Evolutionary conservation across 2,113 vertebrate species (phyloP).

Genomic region (Psilopsiagon aymara): DNA sequence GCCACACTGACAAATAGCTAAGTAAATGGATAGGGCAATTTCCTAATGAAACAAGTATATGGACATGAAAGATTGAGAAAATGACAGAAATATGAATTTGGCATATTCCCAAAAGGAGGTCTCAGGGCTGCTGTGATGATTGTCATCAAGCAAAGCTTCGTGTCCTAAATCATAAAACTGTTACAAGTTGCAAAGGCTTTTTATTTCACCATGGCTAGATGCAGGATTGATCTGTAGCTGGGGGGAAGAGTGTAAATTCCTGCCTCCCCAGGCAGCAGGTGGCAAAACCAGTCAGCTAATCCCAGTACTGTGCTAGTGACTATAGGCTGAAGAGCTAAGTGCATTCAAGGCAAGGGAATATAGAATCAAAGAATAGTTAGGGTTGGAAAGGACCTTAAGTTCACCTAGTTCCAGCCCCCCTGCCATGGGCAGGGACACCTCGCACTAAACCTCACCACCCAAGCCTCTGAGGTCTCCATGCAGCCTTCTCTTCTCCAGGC

Average conservation of each 20-base stretch:
- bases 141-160: not conserved
- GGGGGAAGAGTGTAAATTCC: not conserved
- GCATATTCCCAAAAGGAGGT: not conserved
- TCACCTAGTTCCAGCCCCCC: too few relatives aligned
- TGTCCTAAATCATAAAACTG: not conserved
- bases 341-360: not conserved
- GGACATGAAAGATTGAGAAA: not conserved
- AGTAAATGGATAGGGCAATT: not conserved
- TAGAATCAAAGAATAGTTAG: too few relatives aligned
- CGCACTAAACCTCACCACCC: too few relatives aligned
- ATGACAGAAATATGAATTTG: constrained; percentile 34
- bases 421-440: too few relatives aligned
- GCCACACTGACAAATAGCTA: constrained; percentile 26
- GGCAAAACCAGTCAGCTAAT: not conserved
- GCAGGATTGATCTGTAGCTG: not conserved
- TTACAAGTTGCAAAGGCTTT: not conserved
- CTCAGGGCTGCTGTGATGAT: not conserved
- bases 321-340: not conserved
- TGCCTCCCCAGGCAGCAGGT: not conserved
- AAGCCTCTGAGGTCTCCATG: too few relatives aligned
- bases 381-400: too few relatives aligned
- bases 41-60: not conserved
- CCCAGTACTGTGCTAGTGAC: not conserved
- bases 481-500: too few relatives aligned
- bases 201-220: not conserved